These are phyloP conservation scores for Nysson spinosus DNA, from an alignment of 2,888 invertebrate species.

Conservation along the genomic window DNA sequence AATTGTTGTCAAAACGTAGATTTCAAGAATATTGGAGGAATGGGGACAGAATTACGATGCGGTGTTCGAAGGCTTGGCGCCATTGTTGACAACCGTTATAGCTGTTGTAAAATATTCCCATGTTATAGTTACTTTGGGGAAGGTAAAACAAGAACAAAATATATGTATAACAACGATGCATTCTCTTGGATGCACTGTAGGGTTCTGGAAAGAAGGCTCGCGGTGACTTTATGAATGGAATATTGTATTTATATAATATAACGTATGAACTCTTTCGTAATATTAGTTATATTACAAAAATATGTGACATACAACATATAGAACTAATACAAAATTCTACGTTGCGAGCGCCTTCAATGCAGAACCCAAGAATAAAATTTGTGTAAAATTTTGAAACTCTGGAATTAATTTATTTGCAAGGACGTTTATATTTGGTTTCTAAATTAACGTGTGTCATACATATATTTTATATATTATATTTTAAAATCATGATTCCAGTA, in stretches of 20 bases:
- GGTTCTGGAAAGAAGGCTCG: neutral
- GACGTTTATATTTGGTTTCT: no score
- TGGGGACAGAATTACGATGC: neutral
- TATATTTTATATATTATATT: neutral
- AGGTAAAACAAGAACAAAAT: neutral
- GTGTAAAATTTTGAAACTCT: no score
- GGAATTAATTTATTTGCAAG: no score
- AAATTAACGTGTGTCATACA: no score
- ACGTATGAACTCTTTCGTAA: no score
- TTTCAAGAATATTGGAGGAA: neutral
- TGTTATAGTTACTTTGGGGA: neutral
- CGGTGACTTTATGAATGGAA: neutral
- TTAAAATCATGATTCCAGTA: neutral
- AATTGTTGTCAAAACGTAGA: no score
- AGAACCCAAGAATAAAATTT: no score
- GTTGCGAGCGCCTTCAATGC: no score
- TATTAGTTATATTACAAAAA: no score
- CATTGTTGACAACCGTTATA: neutral
- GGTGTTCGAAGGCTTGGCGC: neutral
- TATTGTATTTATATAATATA: neutral
- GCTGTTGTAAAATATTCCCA: neutral
- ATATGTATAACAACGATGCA: neutral
- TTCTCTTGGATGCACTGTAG: neutral
- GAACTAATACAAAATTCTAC: no score
- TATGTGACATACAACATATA: no score